A percentile compares a stretch with the other conserved stretches of the same genome.
phyloP scores from a whole-genome alignment of 2,797 vertebrate species.

The Hypotaenidia okinawae region DNA sequence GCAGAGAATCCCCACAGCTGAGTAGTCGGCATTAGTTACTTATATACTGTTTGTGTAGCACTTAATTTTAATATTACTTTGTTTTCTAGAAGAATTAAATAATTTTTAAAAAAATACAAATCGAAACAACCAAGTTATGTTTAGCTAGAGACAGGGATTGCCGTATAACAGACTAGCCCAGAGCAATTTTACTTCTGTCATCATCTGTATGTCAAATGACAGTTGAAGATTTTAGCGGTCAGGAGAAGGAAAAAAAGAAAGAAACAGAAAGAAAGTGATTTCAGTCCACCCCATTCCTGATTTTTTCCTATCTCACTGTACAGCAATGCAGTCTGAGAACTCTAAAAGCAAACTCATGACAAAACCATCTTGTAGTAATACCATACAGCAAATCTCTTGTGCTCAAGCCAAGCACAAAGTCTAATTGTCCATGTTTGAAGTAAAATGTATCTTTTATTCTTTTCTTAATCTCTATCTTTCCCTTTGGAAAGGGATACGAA shows the following conservation, averaged over 20 bases:
- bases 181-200: background rate
- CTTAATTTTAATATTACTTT: background rate
- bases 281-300: fast-evolving
- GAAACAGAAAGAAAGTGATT: background rate
- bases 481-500: background rate
- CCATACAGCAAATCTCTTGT: background rate
- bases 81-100: background rate
- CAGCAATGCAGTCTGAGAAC: background rate
- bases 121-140: background rate
- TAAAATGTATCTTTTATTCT: background rate
- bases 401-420: background rate
- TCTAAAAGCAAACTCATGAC: background rate
- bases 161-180: background rate
- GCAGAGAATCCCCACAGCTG: background rate
- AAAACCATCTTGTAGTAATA: background rate
- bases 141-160: background rate
- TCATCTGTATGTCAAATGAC: background rate
- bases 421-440: background rate
- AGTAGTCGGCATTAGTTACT: background rate
- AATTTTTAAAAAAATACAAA: background rate
- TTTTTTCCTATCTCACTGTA: background rate
- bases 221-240: background rate
- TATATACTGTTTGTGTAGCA: background rate
- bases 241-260: background rate
- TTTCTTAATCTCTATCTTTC: background rate